A percentile compares a stretch with the other conserved stretches of the same genome.
These are phyloP conservation scores for Hypolimnas misippus DNA, from an alignment of 2,888 invertebrate genomes.

Conservation along the genomic window DNA sequence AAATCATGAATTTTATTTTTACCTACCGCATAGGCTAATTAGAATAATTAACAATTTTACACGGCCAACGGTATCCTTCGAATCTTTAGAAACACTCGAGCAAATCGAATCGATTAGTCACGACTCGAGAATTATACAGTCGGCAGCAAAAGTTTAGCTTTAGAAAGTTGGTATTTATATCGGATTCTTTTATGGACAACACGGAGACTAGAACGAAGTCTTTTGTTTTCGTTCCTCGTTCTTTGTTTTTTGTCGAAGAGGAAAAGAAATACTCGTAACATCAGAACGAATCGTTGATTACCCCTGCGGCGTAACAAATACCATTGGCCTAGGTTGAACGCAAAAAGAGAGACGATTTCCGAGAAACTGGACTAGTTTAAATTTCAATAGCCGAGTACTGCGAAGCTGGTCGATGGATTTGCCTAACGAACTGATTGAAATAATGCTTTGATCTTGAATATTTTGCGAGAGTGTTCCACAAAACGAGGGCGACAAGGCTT, in stretches of 20 bases:
- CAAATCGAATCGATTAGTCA: constrained; percentile 18
- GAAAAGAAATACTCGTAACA: not conserved
- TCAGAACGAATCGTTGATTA: constrained; percentile 33
- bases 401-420: constrained; percentile 68
- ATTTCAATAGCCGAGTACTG: constrained; percentile 79
- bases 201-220: not conserved
- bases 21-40: constrained; percentile 17
- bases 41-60: constrained; percentile 20
- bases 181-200: constrained; percentile 2
- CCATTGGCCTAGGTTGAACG: constrained; percentile 66
- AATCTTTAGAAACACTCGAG: constrained; percentile 16
- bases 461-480: constrained; percentile 48
- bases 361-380: constrained; percentile 75
- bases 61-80: constrained; percentile 14
- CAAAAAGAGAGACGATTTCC: constrained; percentile 63
- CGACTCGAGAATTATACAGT: constrained; percentile 8
- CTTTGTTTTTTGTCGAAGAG: not conserved
- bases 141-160: constrained; percentile 4
- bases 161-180: not conserved
- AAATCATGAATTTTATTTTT: not conserved
- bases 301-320: constrained; percentile 47
- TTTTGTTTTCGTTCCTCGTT: not conserved
- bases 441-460: constrained; percentile 68
- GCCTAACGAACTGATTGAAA: constrained; percentile 79
- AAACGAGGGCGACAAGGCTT: not conserved